phyloP scores from a whole-genome alignment of 1,140 invertebrate species.

The Drosophila rhopaloa region DNA sequence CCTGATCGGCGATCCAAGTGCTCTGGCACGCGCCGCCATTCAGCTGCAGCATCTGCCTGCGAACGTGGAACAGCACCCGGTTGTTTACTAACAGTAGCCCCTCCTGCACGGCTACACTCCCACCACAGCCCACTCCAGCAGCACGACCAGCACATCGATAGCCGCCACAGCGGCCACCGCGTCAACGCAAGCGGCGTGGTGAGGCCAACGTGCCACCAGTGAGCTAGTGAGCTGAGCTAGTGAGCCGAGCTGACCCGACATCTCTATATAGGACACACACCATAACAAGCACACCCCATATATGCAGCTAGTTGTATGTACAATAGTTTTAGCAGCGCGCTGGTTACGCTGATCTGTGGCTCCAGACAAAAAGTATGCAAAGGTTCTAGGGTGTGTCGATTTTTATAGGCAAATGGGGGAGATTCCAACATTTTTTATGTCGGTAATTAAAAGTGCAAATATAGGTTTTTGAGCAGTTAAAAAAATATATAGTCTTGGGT shows the following conservation, averaged over 20 bases:
- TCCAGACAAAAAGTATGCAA: constrained; percentile 10
- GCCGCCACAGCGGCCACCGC: constrained; percentile 43
- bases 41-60: constrained; percentile 80
- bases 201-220: constrained; percentile 28
- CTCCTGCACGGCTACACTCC: constrained; percentile 69
- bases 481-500: not conserved
- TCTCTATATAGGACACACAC: constrained; percentile 24
- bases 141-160: constrained; percentile 35
- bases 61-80: constrained; percentile 83
- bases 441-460: not conserved
- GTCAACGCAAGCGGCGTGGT: constrained; percentile 60
- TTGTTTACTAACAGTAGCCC: constrained; percentile 84
- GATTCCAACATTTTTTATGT: not conserved
- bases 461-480: not conserved
- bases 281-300: constrained; percentile 44
- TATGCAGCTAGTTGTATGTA: constrained; percentile 73
- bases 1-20: constrained; percentile 79
- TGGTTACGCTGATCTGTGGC: constrained; percentile 52
- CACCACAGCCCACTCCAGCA: constrained; percentile 41
- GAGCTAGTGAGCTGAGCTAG: constrained; percentile 25
- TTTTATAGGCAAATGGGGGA: not conserved
- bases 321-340: constrained; percentile 67
- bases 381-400: constrained; percentile 10
- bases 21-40: constrained; percentile 78
- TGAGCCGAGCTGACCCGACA: constrained; percentile 39